A percentile compares a stretch with the other conserved stretches of the same genome.
These are phyloP conservation scores for Xanthorhoe spadicearia DNA, from an alignment of 2,888 invertebrate species.

Conservation along the genomic window DNA sequence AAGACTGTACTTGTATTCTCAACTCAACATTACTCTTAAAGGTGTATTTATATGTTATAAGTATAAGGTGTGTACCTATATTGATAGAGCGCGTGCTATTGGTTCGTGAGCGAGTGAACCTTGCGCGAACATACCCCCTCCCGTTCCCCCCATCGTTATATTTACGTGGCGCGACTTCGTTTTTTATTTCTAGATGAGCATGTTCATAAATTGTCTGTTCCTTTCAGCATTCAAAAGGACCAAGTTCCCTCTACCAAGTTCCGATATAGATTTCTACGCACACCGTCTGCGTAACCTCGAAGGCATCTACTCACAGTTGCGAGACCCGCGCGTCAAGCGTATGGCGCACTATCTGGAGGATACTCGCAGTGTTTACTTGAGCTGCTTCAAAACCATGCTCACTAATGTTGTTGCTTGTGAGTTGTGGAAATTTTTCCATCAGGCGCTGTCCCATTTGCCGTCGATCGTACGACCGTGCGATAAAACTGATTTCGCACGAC, in stretches of 20 bases:
- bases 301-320: conserved; percentile 93
- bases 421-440: conserved; percentile 27
- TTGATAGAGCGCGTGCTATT: too few relatives aligned
- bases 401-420: conserved; percentile 91
- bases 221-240: conserved; percentile 86
- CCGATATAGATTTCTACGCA: conserved; percentile 93
- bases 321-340: conserved; percentile 92
- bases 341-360: conserved; percentile 92
- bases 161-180: too few relatives aligned
- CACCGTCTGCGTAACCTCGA: conserved; percentile 91
- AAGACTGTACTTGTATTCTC: too few relatives aligned
- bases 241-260: conserved; percentile 88
- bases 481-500: too few relatives aligned
- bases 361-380: conserved; percentile 91
- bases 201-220: background rate
- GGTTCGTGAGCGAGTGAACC: too few relatives aligned
- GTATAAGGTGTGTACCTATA: too few relatives aligned
- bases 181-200: too few relatives aligned
- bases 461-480: too few relatives aligned
- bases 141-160: too few relatives aligned
- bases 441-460: too few relatives aligned
- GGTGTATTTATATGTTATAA: too few relatives aligned
- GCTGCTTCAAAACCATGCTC: conserved; percentile 90
- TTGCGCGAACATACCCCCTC: too few relatives aligned
- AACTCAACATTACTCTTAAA: background rate